Percentiles rank a stretch among this genome's conserved stretches.
Evolutionary conservation across 2,113 vertebrate genomes (phyloP).

Genomic region (Lepus americanus): DNA sequence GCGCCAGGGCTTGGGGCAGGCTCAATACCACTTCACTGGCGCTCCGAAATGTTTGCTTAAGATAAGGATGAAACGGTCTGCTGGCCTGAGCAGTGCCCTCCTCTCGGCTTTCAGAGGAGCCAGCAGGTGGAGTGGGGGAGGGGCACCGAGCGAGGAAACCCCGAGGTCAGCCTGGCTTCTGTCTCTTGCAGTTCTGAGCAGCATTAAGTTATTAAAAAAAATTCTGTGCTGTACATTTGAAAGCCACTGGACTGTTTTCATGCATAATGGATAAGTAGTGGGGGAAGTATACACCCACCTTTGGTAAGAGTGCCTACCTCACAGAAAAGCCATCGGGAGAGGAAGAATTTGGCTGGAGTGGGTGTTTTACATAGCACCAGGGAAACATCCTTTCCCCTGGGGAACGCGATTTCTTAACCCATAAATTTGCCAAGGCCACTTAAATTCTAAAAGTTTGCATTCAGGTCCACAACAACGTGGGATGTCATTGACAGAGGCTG

Average conservation of each 20-base stretch:
- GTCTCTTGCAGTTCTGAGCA: background rate
- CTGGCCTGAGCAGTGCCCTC: background rate
- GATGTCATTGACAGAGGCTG: too few relatives aligned
- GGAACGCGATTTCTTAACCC: background rate
- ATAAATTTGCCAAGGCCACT: background rate
- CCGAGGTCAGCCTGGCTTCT: background rate
- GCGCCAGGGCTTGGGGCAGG: background rate
- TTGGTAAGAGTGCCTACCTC: background rate
- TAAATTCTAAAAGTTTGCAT: slow-evolving; percentile 5
- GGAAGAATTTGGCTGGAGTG: background rate
- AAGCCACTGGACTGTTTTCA: background rate
- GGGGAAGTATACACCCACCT: background rate
- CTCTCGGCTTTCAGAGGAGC: background rate
- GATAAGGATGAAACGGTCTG: slow-evolving; percentile 41
- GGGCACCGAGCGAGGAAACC: background rate
- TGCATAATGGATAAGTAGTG: background rate
- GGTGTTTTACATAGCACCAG: background rate
- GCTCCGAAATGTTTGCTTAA: background rate
- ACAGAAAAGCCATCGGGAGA: background rate
- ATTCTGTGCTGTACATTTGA: slow-evolving; percentile 4
- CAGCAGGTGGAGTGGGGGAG: fast-evolving
- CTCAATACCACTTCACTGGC: background rate
- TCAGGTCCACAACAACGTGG: background rate
- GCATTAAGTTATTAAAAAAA: background rate
- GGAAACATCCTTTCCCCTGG: background rate